These are phyloP conservation scores for Lepidocolaptes lacrymiger DNA, from an alignment of 2,797 vertebrate species.

Conservation along the genomic window DNA sequence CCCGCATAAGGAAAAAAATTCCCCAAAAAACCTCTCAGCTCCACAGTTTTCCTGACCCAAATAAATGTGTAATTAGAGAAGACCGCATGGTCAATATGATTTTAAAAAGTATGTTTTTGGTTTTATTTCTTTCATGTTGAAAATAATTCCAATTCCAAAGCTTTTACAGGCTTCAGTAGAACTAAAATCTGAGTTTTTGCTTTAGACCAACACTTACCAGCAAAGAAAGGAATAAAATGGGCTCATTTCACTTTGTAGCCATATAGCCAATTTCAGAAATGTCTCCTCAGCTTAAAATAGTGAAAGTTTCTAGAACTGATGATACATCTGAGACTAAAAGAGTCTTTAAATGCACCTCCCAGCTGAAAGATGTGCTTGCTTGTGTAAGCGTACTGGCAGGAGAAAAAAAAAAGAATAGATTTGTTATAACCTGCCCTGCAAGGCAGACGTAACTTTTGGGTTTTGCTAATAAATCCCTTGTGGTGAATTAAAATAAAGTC, in stretches of 20 bases:
- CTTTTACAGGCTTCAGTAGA: not conserved
- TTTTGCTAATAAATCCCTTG: not conserved
- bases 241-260: not conserved
- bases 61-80: not conserved
- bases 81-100: not conserved
- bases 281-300: not conserved
- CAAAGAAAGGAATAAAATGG: not conserved
- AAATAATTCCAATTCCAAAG: not conserved
- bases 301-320: not conserved
- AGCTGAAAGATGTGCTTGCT: not conserved
- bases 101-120: not conserved
- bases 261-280: not conserved
- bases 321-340: not conserved
- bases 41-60: not conserved
- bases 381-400: not conserved
- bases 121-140: not conserved
- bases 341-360: not conserved
- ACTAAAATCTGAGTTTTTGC: not conserved
- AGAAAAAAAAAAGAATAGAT: not conserved
- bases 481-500: not conserved
- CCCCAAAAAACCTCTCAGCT: fast-evolving
- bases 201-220: not conserved
- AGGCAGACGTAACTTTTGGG: not conserved
- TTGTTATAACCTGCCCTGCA: not conserved
- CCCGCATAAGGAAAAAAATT: not conserved